Conservation (phyloP, 2,113 vertebrate species). For the Panthera leo region DNA sequence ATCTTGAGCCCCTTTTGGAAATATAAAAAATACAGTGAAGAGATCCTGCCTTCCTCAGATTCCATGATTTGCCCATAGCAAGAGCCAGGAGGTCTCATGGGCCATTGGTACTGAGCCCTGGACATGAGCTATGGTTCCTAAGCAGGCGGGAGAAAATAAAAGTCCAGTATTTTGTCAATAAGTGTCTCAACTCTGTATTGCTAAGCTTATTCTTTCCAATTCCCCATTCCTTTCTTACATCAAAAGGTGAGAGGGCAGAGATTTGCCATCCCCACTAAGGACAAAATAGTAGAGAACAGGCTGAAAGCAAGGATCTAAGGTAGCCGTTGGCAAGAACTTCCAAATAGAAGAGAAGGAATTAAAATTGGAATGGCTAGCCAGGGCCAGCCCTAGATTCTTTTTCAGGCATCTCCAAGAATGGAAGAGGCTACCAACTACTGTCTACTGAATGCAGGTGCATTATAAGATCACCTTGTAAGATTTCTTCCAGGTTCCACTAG, state of each 20-base stretch:
- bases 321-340: not conserved
- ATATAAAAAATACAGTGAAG: not conserved
- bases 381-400: not conserved
- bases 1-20: conserved; percentile 10
- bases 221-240: not conserved
- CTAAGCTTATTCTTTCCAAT: not conserved
- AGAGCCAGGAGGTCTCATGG: not conserved
- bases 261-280: not conserved
- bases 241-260: not conserved
- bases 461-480: not conserved
- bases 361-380: not conserved
- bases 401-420: not conserved
- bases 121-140: not conserved
- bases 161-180: not conserved
- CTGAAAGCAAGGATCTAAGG: not conserved
- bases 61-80: not conserved
- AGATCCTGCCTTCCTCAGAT: not conserved
- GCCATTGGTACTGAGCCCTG: not conserved
- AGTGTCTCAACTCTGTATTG: not conserved
- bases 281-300: not conserved
- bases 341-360: not conserved
- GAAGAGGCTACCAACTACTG: not conserved
- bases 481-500: not conserved
- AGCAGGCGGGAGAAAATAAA: not conserved
- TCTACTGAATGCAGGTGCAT: not conserved